Evolutionary conservation across 2,113 vertebrate species (phyloP).

Genomic region (Micronycteris hirsuta): DNA sequence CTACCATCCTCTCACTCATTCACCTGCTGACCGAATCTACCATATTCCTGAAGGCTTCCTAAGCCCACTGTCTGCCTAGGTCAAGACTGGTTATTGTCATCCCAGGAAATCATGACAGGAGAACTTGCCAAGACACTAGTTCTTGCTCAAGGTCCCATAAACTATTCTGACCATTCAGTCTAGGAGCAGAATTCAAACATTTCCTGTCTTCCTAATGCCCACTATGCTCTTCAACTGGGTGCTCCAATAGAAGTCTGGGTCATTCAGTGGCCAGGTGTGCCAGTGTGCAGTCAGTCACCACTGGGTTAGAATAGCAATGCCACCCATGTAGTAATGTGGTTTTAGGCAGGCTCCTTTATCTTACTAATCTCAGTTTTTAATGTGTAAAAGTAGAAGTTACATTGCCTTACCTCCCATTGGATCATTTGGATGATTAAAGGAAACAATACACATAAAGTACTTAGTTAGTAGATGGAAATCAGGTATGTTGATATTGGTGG

Average conservation of each 20-base stretch:
- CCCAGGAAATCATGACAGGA: neutral
- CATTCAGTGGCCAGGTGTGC: neutral
- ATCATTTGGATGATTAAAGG: neutral
- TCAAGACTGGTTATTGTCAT: neutral
- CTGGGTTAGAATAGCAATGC: neutral
- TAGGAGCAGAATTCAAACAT: neutral
- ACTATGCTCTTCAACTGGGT: accelerated
- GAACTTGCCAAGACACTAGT: neutral
- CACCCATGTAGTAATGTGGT: neutral
- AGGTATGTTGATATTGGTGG: neutral
- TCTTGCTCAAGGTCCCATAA: neutral
- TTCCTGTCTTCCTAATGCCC: neutral
- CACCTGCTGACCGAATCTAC: neutral
- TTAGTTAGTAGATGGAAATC: neutral
- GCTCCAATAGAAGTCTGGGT: neutral
- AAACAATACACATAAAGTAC: neutral
- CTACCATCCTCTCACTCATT: neutral
- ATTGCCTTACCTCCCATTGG: neutral
- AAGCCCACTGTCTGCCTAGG: neutral
- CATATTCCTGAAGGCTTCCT: neutral
- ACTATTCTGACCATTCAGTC: neutral
- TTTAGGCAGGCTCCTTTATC: neutral
- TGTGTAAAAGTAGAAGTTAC: neutral
- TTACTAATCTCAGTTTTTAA: neutral
- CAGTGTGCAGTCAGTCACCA: neutral